Evolutionary conservation across 2,113 vertebrate genomes (phyloP).

Genomic region (Rhinolophus sinicus): DNA sequence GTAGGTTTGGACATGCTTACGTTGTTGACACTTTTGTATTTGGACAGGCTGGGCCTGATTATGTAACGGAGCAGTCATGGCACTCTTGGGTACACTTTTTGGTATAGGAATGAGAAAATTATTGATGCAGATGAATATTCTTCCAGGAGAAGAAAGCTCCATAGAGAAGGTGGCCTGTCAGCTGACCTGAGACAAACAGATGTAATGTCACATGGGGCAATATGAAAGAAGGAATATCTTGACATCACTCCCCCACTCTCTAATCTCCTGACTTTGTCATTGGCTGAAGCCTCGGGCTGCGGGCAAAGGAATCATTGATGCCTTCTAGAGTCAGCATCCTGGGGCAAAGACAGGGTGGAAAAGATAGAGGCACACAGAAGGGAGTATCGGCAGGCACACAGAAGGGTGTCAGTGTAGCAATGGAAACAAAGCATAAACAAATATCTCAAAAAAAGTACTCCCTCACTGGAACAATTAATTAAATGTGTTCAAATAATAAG

Average conservation of each 20-base stretch:
- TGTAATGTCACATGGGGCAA: not conserved
- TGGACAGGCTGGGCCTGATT: not conserved
- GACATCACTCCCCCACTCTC: not conserved
- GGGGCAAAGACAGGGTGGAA: not conserved
- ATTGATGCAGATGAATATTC: not conserved
- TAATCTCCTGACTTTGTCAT: not conserved
- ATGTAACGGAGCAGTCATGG: not conserved
- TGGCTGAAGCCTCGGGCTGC: not conserved
- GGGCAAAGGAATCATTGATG: not conserved
- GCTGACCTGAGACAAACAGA: not conserved
- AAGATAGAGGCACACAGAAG: not conserved
- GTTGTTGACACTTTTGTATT: not conserved
- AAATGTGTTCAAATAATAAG: slow-evolving; percentile 4
- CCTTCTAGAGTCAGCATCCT: not conserved
- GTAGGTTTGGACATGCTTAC: not conserved
- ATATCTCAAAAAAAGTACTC: not conserved
- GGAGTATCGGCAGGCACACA: not conserved
- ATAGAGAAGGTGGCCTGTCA: not conserved
- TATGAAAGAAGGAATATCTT: not conserved
- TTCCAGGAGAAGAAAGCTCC: not conserved
- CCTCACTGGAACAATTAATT: not conserved
- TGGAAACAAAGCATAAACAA: not conserved
- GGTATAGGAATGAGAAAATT: not conserved
- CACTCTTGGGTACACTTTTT: not conserved
- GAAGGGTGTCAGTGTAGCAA: not conserved